Conservation (phyloP, 1,140 invertebrate species). For the Chlorops oryzae region DNA sequence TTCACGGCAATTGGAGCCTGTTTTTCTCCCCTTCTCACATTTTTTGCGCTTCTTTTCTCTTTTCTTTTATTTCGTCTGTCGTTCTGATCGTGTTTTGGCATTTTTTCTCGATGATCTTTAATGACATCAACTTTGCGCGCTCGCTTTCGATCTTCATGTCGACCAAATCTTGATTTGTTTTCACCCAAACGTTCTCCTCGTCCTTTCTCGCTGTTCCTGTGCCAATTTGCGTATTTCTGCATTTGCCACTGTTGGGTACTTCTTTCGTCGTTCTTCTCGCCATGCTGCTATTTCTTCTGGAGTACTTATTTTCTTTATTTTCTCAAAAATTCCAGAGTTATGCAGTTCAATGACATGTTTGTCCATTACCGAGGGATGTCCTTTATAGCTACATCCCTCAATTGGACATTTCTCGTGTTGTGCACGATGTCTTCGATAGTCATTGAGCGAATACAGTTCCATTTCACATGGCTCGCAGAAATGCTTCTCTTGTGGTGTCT, state of each 20-base stretch:
- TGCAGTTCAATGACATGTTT: constrained; percentile 78
- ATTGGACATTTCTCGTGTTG: constrained; percentile 70
- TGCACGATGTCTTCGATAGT: constrained; percentile 58
- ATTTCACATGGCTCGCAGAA: constrained; percentile 71
- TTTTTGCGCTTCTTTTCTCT: background rate
- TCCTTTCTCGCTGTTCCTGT: constrained; percentile 58
- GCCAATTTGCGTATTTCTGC: constrained; percentile 60
- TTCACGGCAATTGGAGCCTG: background rate
- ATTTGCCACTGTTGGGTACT: constrained; percentile 65
- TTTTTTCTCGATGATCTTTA: background rate
- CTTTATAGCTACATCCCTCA: constrained; percentile 74
- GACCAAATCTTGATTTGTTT: constrained; percentile 48
- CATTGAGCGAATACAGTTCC: constrained; percentile 56
- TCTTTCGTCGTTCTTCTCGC: constrained; percentile 70
- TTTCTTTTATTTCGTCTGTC: constrained; percentile 2
- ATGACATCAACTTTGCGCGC: no score
- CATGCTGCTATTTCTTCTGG: constrained; percentile 77
- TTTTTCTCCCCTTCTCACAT: background rate
- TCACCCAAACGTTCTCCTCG: constrained; percentile 61
- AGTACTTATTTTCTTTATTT: constrained; percentile 64
- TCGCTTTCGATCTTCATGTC: constrained; percentile 32
- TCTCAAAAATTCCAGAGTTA: constrained; percentile 66
- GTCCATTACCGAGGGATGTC: constrained; percentile 69
- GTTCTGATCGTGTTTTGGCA: background rate
- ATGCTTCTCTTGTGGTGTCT: constrained; percentile 30